Base-by-base conservation (phyloP, 2,888 invertebrate genomes). In the Platycnemis pennipes region DNA sequence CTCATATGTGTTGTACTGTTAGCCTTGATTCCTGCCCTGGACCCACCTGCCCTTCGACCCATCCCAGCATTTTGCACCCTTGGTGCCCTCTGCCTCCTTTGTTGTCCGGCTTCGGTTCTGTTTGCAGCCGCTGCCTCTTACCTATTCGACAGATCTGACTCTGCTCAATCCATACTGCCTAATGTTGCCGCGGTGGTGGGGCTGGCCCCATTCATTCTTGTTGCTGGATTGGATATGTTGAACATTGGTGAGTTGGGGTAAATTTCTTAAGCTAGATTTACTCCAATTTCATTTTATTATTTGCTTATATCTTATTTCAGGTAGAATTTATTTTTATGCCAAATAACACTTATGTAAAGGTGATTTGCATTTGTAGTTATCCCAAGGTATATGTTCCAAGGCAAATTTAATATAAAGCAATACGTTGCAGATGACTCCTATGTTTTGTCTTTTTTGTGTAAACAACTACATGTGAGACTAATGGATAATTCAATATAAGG, bases 141-240 rank as follows among this genome's bases (percentile, higher is more conserved):
- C 96, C 97, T 98, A 94, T 99, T 99, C 96, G 98, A 98, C 96
- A 98, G 98, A 96, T 98, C 98, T 97, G 98, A 98, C 96, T 98
- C 98, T 7, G 98, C 98, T 0, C 98, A 98, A 96, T 98, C 98
- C 94, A 98, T 98, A 95, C 97, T 98, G 96, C 98, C 98, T 0
- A 98, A 98, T 95, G 97, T 98, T 46, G 98, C 98, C 26, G 98
- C 98, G 0, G 98, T 98, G 96, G 96, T 98, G 77, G 98, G 98
- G 0, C 97, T 98, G 94, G 97, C 98, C 95, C 98, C 98, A 0
- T 98, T 98, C 96, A 96, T 98, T 37, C 96, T 98, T 63, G 98
- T 98, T 1, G 97, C 98, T 94, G 97, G 98, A 46, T 96, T 98
- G 91, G 98, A 98, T 95, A 98, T 98, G 96, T 96, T 98, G 95